Conservation (phyloP, 2,888 invertebrate species). For the Volucella zonaria region DNA sequence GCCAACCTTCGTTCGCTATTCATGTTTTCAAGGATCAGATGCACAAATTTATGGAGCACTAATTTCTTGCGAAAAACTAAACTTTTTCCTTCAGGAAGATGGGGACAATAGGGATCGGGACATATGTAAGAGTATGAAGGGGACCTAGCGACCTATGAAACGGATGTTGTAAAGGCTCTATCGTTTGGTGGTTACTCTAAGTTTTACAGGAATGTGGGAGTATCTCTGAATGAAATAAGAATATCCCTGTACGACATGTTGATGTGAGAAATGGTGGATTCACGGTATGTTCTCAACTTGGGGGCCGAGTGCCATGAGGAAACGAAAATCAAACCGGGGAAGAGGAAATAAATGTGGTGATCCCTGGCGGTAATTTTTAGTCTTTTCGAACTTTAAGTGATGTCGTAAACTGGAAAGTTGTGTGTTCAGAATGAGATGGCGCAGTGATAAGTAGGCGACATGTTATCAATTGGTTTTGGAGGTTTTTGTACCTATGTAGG, state of each 20-base stretch:
- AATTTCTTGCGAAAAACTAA: slow-evolving; percentile 28
- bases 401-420: slow-evolving; percentile 23
- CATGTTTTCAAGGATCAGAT: slow-evolving; percentile 37
- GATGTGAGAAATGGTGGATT: neutral
- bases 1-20: neutral
- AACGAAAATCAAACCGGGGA: slow-evolving; percentile 3
- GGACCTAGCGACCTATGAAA: neutral
- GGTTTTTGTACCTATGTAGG: too few relatives aligned
- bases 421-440: neutral
- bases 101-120: neutral
- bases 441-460: neutral
- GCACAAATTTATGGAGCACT: slow-evolving; percentile 45
- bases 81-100: slow-evolving; percentile 5
- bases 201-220: neutral
- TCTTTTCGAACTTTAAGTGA: slow-evolving; percentile 32
- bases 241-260: neutral
- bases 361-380: slow-evolving; percentile 10
- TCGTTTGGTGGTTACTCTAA: slow-evolving; percentile 5
- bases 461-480: too few relatives aligned
- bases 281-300: neutral
- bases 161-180: slow-evolving; percentile 12
- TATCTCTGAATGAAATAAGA: slow-evolving; percentile 16
- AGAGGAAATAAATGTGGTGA: slow-evolving; percentile 27
- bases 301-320: neutral
- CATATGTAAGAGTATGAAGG: neutral